Conservation (phyloP, 2,113 vertebrate genomes). For the Hemibagrus wyckioides region DNA sequence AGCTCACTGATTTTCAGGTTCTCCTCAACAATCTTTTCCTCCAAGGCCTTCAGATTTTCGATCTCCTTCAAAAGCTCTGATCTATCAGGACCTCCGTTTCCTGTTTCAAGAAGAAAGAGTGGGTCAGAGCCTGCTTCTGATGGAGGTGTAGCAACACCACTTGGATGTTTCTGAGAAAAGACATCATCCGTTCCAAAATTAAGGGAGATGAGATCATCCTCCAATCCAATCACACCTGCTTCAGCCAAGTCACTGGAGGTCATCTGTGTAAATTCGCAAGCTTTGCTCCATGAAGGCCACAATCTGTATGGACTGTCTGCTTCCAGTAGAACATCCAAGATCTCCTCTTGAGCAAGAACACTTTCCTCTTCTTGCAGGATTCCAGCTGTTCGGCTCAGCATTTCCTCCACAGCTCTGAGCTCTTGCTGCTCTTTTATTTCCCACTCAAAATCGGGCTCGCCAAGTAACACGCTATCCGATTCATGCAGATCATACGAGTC, state of each 20-base stretch:
- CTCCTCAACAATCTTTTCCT: conserved; percentile 68
- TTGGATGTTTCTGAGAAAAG: background rate
- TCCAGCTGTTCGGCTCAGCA: conserved; percentile 63
- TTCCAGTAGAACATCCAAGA: conserved; percentile 66
- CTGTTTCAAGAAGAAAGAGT: background rate
- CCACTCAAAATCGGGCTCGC: conserved; percentile 62
- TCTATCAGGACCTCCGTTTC: background rate
- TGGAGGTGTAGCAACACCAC: background rate
- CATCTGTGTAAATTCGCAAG: conserved; percentile 59
- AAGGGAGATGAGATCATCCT: conserved; percentile 37
- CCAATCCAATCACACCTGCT: conserved; percentile 63
- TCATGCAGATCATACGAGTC: conserved; percentile 69
- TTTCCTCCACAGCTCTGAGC: conserved; percentile 67
- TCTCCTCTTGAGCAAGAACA: conserved; percentile 69
- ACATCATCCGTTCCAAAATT: background rate
- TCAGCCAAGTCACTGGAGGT: conserved; percentile 60
- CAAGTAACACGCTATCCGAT: background rate
- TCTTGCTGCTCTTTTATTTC: conserved; percentile 69
- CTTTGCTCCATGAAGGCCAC: conserved; percentile 57
- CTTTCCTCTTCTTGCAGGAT: conserved; percentile 76
- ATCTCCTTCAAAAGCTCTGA: conserved; percentile 58
- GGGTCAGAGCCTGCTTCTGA: background rate
- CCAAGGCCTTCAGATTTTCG: conserved; percentile 58
- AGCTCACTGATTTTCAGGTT: conserved; percentile 61
- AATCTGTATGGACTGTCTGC: conserved; percentile 40